Base-by-base conservation (phyloP, 2,888 invertebrate species). In the Eurytoma californica region DNA sequence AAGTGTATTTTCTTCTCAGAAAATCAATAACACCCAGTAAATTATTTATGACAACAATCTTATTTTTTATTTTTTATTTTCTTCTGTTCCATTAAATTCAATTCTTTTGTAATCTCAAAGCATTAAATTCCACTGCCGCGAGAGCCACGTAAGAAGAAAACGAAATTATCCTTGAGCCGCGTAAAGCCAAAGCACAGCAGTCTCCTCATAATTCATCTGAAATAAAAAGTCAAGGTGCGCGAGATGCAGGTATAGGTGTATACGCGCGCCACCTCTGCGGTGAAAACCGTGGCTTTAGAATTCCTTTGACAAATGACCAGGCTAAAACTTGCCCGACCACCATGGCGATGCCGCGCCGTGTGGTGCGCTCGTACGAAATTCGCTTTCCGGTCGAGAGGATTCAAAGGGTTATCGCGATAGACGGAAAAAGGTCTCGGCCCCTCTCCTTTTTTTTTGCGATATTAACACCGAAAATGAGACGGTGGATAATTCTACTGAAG, bases 401-500 rank as follows among this genome's bases (percentile, higher is more conserved):
- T 47, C 66, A 66, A 49, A 61, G 58, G 77, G 75, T 79, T 80
- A 80, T 79, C 79, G 73, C 63, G 39, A 39, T 49, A 69, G 73
- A 77, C 76, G 77, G 77, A 72, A 47, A 18, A 60, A 60, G 66
- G 55, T 63, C 68, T 7, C 69, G 67, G 67, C 63, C 47, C 28
- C 3, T 30, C n/a, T 61, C 60, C 30, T 16, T 39, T 30, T 18
- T 72, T 77, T 68, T 58, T 60, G 49, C 74, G 65, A 74, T 80
- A 82, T 78, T 76, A 82, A 80, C 28, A 47, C 28, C 7, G 24
- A 18, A n/a, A 68, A 81, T 55, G 77, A 78, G 72, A 28, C 80
- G 82, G 82, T 81, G 82, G 76, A 79, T 7, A 39, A 47, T 63
- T 63, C 81, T 39, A 39, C 39, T 9, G 9, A 39, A 39, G 9